Evolutionary conservation across 2,888 invertebrate species (phyloP), one percentile per base, ranked within the genome.

Genomic region (Pseudanteris insignis): DNA sequence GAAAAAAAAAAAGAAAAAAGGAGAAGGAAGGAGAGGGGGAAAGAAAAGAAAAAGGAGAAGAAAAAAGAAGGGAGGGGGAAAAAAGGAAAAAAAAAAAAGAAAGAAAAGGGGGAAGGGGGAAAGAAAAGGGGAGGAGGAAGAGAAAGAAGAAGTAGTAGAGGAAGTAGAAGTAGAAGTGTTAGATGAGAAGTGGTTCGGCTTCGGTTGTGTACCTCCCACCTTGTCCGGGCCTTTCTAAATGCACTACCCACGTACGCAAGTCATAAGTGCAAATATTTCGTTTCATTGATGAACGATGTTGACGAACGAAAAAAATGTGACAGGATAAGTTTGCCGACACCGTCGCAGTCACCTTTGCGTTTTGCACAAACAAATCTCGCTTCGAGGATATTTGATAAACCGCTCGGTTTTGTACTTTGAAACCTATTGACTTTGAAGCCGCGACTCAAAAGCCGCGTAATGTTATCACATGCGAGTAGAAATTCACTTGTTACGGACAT

Each of bases 341-440:
- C 57, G 55, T 44, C 60, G 40, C 40, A 43, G 28, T 48, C 59
- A 40, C 43, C 55, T 29, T 46, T 59, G 51, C 29, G 44, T 50
- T 58, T 51, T 47, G 37, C 34, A 37, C 50, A 48, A 44, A 65
- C 64, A 68, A 67, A 68, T 61, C 68, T 2, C 65, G 63, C 58
- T 12, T 6, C 59, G 53, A 64, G 67, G 65, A 69, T 74, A 70
- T 74, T 74, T 74, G 73, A 74, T 72, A 73, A 75, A 75, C 73
- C 70, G 73, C 69, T 72, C 68, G 69, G 71, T 67, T 66, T 71
- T 66, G 67, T 67, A 71, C 71, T 73, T 69, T 67, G 67, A 54
- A 68, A 74, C 72, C 70, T 76, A 70, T 74, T 76, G 72, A 71
- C 74, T 69, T 69, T 74, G 75, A 76, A 18, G 32, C 32, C n/a